phyloP scores from a whole-genome alignment of 2,113 vertebrate species.

The Ammodytes marinus region DNA sequence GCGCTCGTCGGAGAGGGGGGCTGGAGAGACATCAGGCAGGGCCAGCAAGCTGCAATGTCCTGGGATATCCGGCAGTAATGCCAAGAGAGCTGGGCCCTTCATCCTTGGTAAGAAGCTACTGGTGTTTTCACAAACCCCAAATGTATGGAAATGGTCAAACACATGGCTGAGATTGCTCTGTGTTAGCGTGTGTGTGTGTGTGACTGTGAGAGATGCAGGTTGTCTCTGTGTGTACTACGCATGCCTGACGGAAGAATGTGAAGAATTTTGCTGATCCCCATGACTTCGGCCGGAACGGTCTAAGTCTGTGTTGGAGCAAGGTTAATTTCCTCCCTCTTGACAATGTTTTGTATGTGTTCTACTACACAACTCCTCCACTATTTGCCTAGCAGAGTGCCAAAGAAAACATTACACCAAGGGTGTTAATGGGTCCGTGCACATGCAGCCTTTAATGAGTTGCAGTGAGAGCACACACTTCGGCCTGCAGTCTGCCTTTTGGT shows the following conservation, averaged over 20 bases:
- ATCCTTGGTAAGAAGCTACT: conserved; percentile 89
- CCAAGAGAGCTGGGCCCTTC: conserved; percentile 97
- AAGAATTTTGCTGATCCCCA: conserved; percentile 75
- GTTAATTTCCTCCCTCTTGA: conserved; percentile 34
- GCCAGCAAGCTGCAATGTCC: conserved; percentile 92
- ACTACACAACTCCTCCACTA: conserved; percentile 9
- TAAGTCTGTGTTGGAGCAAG: conserved; percentile 23
- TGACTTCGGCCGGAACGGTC: conserved; percentile 61
- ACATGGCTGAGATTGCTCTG: background rate
- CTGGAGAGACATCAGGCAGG: conserved; percentile 93
- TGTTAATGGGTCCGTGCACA: conserved; percentile 65
- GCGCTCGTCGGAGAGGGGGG: conserved; percentile 94
- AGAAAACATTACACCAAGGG: conserved; percentile 62
- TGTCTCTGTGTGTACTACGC: conserved; percentile 40
- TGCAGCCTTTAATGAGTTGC: conserved; percentile 61
- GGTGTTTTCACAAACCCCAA: conserved; percentile 9
- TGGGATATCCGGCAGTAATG: conserved; percentile 94
- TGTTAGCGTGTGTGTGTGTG: conserved; percentile 24
- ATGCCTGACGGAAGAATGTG: conserved; percentile 74
- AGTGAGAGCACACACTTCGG: conserved; percentile 62
- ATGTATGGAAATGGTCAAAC: background rate
- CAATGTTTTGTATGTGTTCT: conserved; percentile 14
- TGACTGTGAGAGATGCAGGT: conserved; percentile 20
- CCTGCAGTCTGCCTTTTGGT: conserved; percentile 77
- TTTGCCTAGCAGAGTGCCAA: conserved; percentile 66